Evolutionary conservation across 2,797 vertebrate genomes (phyloP), one percentile per base, ranked within the genome.

Genomic region (Gastrophryne carolinensis): DNA sequence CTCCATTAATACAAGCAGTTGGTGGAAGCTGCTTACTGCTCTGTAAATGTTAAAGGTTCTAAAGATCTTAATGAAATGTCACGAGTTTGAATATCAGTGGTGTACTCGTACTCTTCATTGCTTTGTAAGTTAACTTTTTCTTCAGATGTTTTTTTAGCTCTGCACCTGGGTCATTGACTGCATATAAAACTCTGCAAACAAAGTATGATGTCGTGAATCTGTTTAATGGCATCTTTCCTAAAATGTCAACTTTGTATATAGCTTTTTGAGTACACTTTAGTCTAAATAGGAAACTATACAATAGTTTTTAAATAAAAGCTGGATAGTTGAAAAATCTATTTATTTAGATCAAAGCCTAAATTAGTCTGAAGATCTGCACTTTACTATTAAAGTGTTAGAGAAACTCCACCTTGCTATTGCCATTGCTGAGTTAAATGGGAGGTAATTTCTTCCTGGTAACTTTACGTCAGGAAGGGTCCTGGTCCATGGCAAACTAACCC

Each of bases 51-150:
- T 68, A 54, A 68, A 2, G 32, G 30, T 58, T 57, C 35, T 27
- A 11, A 57, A 21, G 34, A 5, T 41, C 24, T 44, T 24, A 30
- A 57, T 57, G 52, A 47, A 70, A 70, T 70, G 66, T 57, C 37
- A 57, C 53, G 29, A 49, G 41, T 19, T 44, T 39, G 26, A 37
- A 19, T n/a, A n/a, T n/a, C n/a, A n/a, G 15, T 32, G 30, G 8
- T 52, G 4, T 24, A 53, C n/a, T n/a, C n/a, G n/a, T n/a, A n/a
- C n/a, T n/a, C n/a, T n/a, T 47, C 32, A 34, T 71, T 71, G 49
- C 19, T 23, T 24, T 7, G 19, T 13, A 49, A 32, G 34, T 69
- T 41, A 27, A 41, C 13, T 26, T 60, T 37, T 32, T 12, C 3
- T 37, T 60, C 19, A 60, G 32, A 12, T 12, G n/a, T 60, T 60